A percentile compares a stretch with the other conserved stretches of the same genome.
phyloP scores from a whole-genome alignment of 2,113 vertebrate species.

The Dromaius novaehollandiae region DNA sequence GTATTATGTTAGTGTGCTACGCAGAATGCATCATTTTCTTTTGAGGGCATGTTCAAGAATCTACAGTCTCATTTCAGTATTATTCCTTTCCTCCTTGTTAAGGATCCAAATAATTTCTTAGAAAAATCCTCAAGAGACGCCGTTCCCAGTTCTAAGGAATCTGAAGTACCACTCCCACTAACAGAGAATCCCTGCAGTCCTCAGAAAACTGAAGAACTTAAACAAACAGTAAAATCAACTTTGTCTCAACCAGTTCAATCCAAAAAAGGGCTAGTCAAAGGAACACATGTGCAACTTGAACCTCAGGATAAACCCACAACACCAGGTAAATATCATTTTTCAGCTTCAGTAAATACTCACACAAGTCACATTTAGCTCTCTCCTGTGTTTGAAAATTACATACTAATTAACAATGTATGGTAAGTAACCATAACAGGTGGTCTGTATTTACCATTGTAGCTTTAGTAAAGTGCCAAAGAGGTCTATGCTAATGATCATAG shows the following conservation, averaged over 20 bases:
- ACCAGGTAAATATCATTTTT: slow-evolving; percentile 76
- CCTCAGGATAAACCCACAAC: slow-evolving; percentile 73
- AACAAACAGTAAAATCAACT: slow-evolving; percentile 28
- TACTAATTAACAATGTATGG: background rate
- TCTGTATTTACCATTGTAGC: background rate
- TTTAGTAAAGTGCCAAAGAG: background rate
- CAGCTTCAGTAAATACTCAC: background rate
- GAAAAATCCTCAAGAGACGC: background rate
- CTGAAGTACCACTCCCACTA: slow-evolving; percentile 16
- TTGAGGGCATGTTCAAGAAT: background rate
- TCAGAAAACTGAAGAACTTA: slow-evolving; percentile 35
- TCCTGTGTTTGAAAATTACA: background rate
- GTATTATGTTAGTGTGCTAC: background rate
- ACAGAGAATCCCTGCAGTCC: slow-evolving; percentile 47
- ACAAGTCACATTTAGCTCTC: background rate
- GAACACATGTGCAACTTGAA: slow-evolving; percentile 72
- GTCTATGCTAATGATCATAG: background rate
- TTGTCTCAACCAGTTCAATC: slow-evolving; percentile 30
- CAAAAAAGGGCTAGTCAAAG: slow-evolving; percentile 73
- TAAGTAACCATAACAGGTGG: background rate
- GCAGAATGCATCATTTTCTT: background rate
- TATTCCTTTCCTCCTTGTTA: background rate
- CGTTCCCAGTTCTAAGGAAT: slow-evolving; percentile 60
- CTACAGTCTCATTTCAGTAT: background rate
- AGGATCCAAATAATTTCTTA: slow-evolving; percentile 32